Evolutionary conservation across 2,797 vertebrate species (phyloP), one percentile per base, ranked within the genome.

Genomic region (Cheirogaleus major): DNA sequence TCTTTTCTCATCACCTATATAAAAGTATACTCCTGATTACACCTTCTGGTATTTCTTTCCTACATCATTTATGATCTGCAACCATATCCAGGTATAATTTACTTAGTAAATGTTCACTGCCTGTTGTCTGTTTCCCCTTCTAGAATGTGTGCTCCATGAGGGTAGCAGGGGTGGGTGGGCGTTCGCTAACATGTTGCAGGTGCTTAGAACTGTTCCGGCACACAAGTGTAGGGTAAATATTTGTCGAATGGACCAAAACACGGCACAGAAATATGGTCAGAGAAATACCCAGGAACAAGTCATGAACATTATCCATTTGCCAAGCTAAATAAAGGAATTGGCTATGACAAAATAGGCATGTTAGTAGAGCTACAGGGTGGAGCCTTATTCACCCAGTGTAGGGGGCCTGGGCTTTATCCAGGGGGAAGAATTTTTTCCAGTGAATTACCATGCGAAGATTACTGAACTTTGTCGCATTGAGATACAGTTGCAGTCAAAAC

Each of bases 211-310:
- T 38, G 45, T 48, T 67, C 20, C 57, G 48, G 55, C 0, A 23
- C 22, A 57, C 2, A 72, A 30, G 18, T 1, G 5, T 4, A 90
- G 50, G 52, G 63, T 50, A 79, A 59, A 79, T 50, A 41, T 73
- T 48, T 88, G 20, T 18, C 76, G n/a, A 84, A 79, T 20, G 32
- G 89, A 87, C n/a, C 43, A 83, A 97, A 93, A 30, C 25, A n/a
- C 18, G 67, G 6, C 32, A 20, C 23, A 82, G 67, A 95, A 82
- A 50, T 81, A 69, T 4, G 18, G 25, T 38, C 67, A 70, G 38
- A 69, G 59, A 91, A 78, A n/a, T 23, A 83, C n/a, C 12, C 1
- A 70, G 52, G 67, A 87, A 86, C 7, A 32, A 91, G 25, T n/a
- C 48, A 65, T 65, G 41, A 83, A 85, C 89, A 63, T 11, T 12